phyloP scores from a whole-genome alignment of 2,888 invertebrate genomes.

The Lithodes maja region DNA sequence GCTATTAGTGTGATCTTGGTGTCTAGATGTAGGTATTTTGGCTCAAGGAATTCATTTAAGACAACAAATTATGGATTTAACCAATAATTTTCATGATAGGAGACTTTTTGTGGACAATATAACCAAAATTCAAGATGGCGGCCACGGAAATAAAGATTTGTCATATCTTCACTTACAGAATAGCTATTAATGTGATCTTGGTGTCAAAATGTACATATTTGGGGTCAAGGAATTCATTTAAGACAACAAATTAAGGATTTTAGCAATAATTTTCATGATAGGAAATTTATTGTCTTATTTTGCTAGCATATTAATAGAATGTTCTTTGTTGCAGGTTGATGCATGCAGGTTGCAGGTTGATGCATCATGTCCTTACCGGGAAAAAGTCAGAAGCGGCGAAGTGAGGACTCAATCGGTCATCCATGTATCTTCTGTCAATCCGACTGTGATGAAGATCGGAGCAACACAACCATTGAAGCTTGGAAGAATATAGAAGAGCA shows the following conservation, averaged over 20 bases:
- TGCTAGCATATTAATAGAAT: too few relatives aligned
- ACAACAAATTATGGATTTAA: neutral
- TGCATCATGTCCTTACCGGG: too few relatives aligned
- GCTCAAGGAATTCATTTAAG: conserved; percentile 4
- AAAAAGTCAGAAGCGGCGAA: neutral
- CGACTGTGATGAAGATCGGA: neutral
- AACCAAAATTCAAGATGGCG: neutral
- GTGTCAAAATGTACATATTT: neutral
- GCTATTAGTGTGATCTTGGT: neutral
- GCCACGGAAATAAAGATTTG: neutral
- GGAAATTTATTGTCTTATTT: too few relatives aligned
- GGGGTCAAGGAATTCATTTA: too few relatives aligned
- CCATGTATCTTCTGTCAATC: neutral
- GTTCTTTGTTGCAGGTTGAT: too few relatives aligned
- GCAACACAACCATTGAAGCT: neutral
- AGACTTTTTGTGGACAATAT: too few relatives aligned
- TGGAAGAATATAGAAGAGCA: neutral
- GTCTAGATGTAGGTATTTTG: conserved; percentile 1
- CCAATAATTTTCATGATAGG: too few relatives aligned
- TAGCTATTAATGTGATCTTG: neutral
- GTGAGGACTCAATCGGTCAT: neutral
- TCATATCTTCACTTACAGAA: neutral
- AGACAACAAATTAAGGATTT: too few relatives aligned
- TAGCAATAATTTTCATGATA: too few relatives aligned
- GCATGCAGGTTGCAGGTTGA: too few relatives aligned